Base-by-base conservation (phyloP, 2,888 invertebrate species). In the Chelonus formosanus region DNA sequence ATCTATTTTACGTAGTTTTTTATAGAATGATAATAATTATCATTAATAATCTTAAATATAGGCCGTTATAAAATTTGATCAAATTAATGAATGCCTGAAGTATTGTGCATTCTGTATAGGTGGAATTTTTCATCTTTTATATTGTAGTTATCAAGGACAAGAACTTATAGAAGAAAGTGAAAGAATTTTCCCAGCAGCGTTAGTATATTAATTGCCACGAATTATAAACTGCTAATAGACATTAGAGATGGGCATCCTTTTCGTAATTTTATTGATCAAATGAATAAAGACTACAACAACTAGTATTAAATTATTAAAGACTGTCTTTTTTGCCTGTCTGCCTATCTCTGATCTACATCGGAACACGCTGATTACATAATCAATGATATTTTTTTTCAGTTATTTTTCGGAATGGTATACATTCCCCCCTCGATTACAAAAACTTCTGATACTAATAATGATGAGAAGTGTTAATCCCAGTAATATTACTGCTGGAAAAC, bases 121-220 rank as follows among this genome's bases (percentile, higher is more conserved):
- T 43, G 67, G 57, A 6, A 31, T 70, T 43, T 43, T 65, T 31
- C 69, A 69, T 47, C 10, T 70, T 54, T 70, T 66, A 10, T 71
- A 64, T 43, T 10, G 63, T 3, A 67, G 69, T 34, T 69, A 62
- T 59, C 68, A 68, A 5, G 71, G 68, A 20, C 67, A 71, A 48
- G 43, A 58, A 48, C 62, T 71, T 3, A 68, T 70, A n/a, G 69
- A 68, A 32, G 63, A 69, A 48, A 71, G 69, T 35, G 64, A 56
- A 54, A 10, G 55, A 6, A 65, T 71, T 43, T 69, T 63, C 36
- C 3, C 60, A 6, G 55, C 64, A 20, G 66, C 67, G 71, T 20
- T 20, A 20, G 20, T 20, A 20, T 20, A 20, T 20, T 20, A 20
- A 20, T 20, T 20, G 2, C 20, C 20, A 20, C 20, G 2, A 20